Evolutionary conservation across 2,888 invertebrate genomes (phyloP), one percentile per base, ranked within the genome.

Genomic region (Polietes domitor): DNA sequence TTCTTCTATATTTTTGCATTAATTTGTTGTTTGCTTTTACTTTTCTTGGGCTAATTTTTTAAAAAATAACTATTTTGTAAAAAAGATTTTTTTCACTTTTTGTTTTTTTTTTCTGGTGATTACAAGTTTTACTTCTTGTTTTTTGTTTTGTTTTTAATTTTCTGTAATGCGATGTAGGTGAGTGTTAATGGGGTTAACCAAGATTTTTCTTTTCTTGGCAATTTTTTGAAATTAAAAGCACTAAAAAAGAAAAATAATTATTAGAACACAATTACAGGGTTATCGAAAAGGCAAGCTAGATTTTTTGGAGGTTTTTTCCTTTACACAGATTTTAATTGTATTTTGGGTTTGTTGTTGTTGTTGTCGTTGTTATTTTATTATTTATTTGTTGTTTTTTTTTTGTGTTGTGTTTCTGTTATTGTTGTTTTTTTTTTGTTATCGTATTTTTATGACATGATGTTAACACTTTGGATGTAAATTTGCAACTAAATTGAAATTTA

Each of bases 401-500:
- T 26, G 26, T 77, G 32, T 32, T 32, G 3, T 58, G 32, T 37
- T 17, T 37, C 19, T 53, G n/a, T 7, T 7, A 7, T 26, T 26
- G 10, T 63, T 61, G 10, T 37, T 77, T 28, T 53, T 19, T 32
- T 53, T 26, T 55, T 58, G 26, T 24, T 58, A 37, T 43, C 50
- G 26, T n/a, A 26, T 47, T 32, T 28, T 58, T 70, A 61, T 78
- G 19, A 41, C 68, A 76, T 79, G 78, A 79, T 79, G 78, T 53
- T 81, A 43, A 78, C 73, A 76, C 81, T 21, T 73, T 70, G 81
- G 53, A 79, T 73, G 73, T 79, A 76, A 80, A 81, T 53, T 76
- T 74, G 68, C 72, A 26, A 84, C 84, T 84, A 81, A 81, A 79
- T 78, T 76, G 65, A 73, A 77, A 68, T 73, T 79, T 61, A 76